Evolutionary conservation across 1,140 invertebrate genomes (phyloP).

Genomic region (Listronotus oregonensis): DNA sequence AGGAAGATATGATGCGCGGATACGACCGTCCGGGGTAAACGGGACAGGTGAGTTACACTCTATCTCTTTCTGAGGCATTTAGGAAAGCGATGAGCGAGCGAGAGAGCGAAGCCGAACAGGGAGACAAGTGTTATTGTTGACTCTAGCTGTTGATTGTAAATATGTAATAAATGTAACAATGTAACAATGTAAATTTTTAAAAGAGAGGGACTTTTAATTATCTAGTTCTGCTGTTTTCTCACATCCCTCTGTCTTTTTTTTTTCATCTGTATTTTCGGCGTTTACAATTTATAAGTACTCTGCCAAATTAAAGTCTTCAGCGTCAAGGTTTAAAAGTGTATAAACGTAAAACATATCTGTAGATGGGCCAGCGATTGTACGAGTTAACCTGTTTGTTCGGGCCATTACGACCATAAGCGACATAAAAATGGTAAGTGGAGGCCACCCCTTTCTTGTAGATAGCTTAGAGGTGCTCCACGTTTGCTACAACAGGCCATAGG

Average conservation of each 20-base stretch:
- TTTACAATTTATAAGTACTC: neutral
- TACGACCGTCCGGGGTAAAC: conserved; percentile 89
- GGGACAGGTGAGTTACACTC: conserved; percentile 77
- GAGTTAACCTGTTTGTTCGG: conserved; percentile 95
- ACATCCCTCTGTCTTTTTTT: conserved; percentile 1
- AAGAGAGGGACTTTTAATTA: no score
- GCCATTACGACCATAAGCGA: conserved; percentile 97
- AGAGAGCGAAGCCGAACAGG: conserved; percentile 13
- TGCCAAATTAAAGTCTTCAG: conserved; percentile 12
- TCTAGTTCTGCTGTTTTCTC: no score
- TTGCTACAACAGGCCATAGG: conserved; percentile 49
- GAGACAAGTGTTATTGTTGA: conserved; percentile 5
- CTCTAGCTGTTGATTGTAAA: conserved; percentile 3
- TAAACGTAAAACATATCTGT: conserved; percentile 58
- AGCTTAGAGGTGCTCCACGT: conserved; percentile 48
- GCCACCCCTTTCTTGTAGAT: conserved; percentile 45
- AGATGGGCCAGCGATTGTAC: conserved; percentile 91
- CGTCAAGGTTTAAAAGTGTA: conserved; percentile 23
- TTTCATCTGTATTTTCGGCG: conserved; percentile 7
- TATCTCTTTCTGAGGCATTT: conserved; percentile 25
- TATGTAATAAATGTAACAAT: conserved; percentile 36
- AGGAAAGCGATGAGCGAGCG: conserved; percentile 22
- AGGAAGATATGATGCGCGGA: conserved; percentile 88
- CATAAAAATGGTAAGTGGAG: conserved; percentile 94
- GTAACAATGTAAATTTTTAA: conserved; percentile 39